These are phyloP conservation scores for Andrena flavipes DNA, from an alignment of 2,888 invertebrate species.

Conservation along the genomic window DNA sequence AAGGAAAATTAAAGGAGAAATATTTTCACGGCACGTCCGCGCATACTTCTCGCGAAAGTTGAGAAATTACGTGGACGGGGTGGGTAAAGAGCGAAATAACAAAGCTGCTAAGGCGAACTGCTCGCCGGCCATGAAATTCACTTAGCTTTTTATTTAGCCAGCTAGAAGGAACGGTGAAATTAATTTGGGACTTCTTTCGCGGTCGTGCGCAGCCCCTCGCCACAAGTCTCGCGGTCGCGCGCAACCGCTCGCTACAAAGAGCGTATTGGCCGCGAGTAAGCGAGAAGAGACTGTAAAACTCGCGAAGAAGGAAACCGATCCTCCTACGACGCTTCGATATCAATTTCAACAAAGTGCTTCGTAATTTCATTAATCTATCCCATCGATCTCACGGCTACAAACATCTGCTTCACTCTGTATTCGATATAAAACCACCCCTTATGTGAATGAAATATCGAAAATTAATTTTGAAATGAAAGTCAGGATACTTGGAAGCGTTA, in stretches of 20 bases:
- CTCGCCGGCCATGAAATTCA: constrained; percentile 30
- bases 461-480: not conserved
- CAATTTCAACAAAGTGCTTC: not conserved
- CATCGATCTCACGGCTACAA: not conserved
- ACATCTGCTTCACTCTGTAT: not conserved
- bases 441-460: not conserved
- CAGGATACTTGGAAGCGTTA: not conserved
- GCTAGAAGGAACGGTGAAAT: constrained; percentile 32
- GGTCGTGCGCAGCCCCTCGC: not conserved
- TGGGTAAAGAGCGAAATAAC: constrained; percentile 22
- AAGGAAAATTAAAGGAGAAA: constrained; percentile 55
- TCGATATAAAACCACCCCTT: not conserved
- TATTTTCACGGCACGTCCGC: constrained; percentile 43
- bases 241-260: not conserved
- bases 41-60: constrained; percentile 36
- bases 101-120: constrained; percentile 3
- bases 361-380: not conserved
- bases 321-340: not conserved
- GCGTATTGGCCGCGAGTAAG: not conserved
- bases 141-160: constrained; percentile 42
- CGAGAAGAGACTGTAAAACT: not conserved
- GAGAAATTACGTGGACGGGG: constrained; percentile 33
- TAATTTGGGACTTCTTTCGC: constrained; percentile 25
- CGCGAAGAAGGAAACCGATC: too few species aligned
- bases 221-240: not conserved